Percentiles rank a stretch among this genome's conserved stretches.
These are phyloP conservation scores for Dynastes maya DNA, from an alignment of 2,888 invertebrate species.

Conservation along the genomic window DNA sequence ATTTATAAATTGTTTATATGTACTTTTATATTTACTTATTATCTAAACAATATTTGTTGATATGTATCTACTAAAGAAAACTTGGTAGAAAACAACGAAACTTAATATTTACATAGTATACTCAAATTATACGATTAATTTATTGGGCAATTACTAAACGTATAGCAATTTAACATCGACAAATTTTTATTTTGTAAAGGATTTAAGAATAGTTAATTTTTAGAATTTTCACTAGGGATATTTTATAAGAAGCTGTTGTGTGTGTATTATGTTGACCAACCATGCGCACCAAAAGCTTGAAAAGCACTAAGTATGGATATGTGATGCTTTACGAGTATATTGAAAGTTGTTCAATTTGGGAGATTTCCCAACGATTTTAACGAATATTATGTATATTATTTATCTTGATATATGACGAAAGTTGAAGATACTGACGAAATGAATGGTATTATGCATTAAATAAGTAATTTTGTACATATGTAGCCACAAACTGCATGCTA, in stretches of 20 bases:
- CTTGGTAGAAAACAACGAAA: too few relatives aligned
- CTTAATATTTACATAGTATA: too few relatives aligned
- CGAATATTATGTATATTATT: slow-evolving; percentile 50
- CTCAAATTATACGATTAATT: too few relatives aligned
- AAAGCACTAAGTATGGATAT: slow-evolving; percentile 49
- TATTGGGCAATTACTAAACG: too few relatives aligned
- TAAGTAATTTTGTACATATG: slow-evolving; percentile 19
- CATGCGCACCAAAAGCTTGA: slow-evolving; percentile 37
- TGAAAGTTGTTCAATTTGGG: slow-evolving; percentile 53
- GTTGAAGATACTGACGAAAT: slow-evolving; percentile 45
- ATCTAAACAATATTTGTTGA: too few relatives aligned
- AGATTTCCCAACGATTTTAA: slow-evolving; percentile 52
- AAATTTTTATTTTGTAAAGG: not conserved
- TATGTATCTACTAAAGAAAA: too few relatives aligned
- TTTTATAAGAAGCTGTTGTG: slow-evolving; percentile 16
- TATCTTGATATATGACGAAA: slow-evolving; percentile 45
- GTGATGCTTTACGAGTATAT: slow-evolving; percentile 48
- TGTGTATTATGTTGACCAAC: slow-evolving; percentile 1
- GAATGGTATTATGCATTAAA: slow-evolving; percentile 49
- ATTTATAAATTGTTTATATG: too few relatives aligned
- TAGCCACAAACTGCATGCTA: slow-evolving; percentile 48
- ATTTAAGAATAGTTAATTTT: not conserved
- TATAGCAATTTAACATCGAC: too few relatives aligned
- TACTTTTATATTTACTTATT: too few relatives aligned
- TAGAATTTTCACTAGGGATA: slow-evolving; percentile 22